Evolutionary conservation across 2,113 vertebrate genomes (phyloP).

Genomic region (Murina feae): DNA sequence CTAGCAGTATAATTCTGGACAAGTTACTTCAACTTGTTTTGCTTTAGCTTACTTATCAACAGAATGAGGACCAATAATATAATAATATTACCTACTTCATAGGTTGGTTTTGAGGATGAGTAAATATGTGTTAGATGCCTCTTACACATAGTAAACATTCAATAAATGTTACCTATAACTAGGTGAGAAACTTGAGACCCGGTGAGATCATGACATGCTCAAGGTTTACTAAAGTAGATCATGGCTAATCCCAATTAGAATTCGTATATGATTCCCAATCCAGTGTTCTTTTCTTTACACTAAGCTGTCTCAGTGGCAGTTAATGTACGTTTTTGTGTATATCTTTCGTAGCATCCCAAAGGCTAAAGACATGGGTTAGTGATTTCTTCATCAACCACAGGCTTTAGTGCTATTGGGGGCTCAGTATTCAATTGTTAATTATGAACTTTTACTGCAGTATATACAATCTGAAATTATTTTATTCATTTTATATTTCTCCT

Average conservation of each 20-base stretch:
- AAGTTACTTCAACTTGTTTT: background rate
- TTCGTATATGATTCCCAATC: background rate
- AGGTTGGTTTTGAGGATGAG: background rate
- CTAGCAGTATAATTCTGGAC: background rate
- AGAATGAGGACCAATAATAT: background rate
- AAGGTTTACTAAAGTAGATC: background rate
- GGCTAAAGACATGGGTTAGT: background rate
- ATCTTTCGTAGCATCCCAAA: background rate
- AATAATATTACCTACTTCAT: background rate
- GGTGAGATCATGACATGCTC: background rate
- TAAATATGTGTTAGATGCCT: background rate
- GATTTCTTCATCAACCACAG: background rate
- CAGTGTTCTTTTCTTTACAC: background rate
- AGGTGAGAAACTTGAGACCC: background rate
- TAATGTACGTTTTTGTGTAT: background rate
- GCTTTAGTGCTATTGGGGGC: background rate
- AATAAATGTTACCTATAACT: background rate
- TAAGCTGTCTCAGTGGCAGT: background rate
- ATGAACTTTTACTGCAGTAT: background rate
- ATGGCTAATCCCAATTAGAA: background rate
- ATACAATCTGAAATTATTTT: conserved; percentile 13
- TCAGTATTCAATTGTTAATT: too few species aligned
- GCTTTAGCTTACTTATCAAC: background rate
- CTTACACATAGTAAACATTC: background rate
- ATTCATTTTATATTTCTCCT: background rate